Conservation (phyloP, 2,888 invertebrate genomes). For the Erynnis tages region DNA sequence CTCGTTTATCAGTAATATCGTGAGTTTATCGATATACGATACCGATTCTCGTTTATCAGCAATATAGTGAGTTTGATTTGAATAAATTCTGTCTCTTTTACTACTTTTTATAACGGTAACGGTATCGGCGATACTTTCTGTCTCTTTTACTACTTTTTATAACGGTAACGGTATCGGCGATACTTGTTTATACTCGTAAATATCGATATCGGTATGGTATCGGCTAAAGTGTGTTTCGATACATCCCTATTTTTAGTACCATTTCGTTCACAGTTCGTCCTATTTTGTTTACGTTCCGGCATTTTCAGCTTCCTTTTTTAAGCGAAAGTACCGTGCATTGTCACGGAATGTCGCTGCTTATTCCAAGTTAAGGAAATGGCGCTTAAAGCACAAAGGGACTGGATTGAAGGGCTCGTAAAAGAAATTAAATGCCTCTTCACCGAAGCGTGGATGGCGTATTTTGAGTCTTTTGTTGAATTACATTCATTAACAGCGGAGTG, state of each 20-base stretch:
- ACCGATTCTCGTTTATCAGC: too few species aligned
- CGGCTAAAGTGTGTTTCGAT: constrained; percentile 4
- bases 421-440: constrained; percentile 18
- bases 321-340: constrained; percentile 13
- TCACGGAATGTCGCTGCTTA: constrained; percentile 14
- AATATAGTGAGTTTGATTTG: too few species aligned
- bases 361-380: constrained; percentile 22
- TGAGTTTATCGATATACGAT: too few species aligned
- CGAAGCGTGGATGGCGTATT: constrained; percentile 3
- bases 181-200: constrained; percentile 17
- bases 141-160: too few species aligned
- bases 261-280: constrained; percentile 9
- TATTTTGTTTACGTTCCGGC: constrained; percentile 17
- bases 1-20: too few species aligned
- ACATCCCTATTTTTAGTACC: constrained; percentile 12
- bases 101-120: too few species aligned
- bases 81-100: too few species aligned
- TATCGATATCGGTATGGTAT: not conserved
- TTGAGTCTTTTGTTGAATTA: not conserved
- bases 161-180: too few species aligned
- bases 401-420: constrained; percentile 9
- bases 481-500: too few species aligned
- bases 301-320: constrained; percentile 15
- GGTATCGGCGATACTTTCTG: too few species aligned
- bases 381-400: constrained; percentile 17